Evolutionary conservation across 2,797 vertebrate genomes (phyloP), one percentile per base, ranked within the genome.

Genomic region (Remorina albescens): DNA sequence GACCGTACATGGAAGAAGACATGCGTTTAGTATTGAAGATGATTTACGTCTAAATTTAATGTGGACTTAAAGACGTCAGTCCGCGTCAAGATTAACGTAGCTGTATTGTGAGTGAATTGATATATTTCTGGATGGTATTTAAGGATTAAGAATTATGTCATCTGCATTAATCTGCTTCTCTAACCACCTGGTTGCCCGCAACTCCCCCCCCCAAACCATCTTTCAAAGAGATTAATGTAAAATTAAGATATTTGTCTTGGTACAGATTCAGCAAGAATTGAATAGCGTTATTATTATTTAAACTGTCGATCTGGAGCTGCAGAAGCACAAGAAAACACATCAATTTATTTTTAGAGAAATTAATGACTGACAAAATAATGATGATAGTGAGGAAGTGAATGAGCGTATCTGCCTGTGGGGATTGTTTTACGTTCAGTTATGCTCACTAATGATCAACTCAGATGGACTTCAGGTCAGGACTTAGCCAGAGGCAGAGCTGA

Each of bases 101-200:
- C 55, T 47, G 61, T 23, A 78, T 83, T 80, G 67, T 80, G 71
- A 61, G 80, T 82, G 81, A 89, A 87, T 80, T 89, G 80, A 89
- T 90, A 73, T 86, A 87, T 90, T 84, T 87, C 71, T 74, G 81
- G 86, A 82, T 70, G 78, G 58, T 47, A 82, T 49, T 80, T 77
- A 86, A 82, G 86, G 91, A 93, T 92, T 92, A 90, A 60, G 75
- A 91, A 88, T 89, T 55, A 90, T 89, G 85, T 88, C 86, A 90
- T 89, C 75, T 73, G 69, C 71, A 82, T 85, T 91, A 91, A 93
- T 93, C 89, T 78, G 41, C 78, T 73, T 74, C 67, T 6, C 67
- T 67, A 85, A 84, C 83, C 80, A 84, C 86, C 86, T 80, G 79
- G 82, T 74, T 86, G 73, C 53, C 53, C 78, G 37, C 63, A 82